Percentiles rank a stretch among this genome's conserved stretches.
phyloP scores from a whole-genome alignment of 2,888 invertebrate genomes.

The Anoncus sp. region DNA sequence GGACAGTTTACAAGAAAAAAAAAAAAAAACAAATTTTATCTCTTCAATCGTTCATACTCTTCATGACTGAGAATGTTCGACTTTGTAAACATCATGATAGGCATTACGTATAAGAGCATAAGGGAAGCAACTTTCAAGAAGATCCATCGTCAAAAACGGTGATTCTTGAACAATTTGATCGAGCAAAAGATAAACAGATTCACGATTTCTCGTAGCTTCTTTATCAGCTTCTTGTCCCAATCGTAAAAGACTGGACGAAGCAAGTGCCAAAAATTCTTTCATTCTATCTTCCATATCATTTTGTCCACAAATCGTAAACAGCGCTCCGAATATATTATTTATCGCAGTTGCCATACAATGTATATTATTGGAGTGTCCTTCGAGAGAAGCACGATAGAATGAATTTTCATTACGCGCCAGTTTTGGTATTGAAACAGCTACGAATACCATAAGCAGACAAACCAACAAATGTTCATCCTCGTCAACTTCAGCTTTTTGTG shows the following conservation, averaged over 20 bases:
- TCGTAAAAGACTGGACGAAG: conserved; percentile 97
- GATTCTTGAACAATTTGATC: conserved; percentile 99
- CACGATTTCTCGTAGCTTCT: conserved; percentile 96
- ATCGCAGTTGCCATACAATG: conserved; percentile 99
- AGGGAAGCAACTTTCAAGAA: conserved; percentile 99
- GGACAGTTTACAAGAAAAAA: too few species aligned
- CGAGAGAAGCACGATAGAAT: conserved; percentile 93
- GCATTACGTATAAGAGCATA: conserved; percentile 99
- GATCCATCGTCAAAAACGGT: conserved; percentile 99
- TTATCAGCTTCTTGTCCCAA: conserved; percentile 98
- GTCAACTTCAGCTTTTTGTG: conserved; percentile 94
- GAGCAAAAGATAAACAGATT: conserved; percentile 97
- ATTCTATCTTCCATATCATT: conserved; percentile 98
- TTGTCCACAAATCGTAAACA: conserved; percentile 98
- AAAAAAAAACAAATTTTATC: conserved; percentile 10
- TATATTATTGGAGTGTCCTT: conserved; percentile 99
- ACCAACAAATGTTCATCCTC: conserved; percentile 97
- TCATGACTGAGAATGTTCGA: conserved; percentile 87
- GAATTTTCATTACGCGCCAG: conserved; percentile 96
- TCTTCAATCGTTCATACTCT: not conserved
- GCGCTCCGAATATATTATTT: conserved; percentile 97
- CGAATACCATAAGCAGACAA: conserved; percentile 99
- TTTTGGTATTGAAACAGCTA: conserved; percentile 98
- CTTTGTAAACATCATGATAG: conserved; percentile 98
- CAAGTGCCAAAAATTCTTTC: conserved; percentile 97